These are phyloP conservation scores for Palaemon carinicauda DNA, from an alignment of 1,140 invertebrate genomes.

Conservation along the genomic window DNA sequence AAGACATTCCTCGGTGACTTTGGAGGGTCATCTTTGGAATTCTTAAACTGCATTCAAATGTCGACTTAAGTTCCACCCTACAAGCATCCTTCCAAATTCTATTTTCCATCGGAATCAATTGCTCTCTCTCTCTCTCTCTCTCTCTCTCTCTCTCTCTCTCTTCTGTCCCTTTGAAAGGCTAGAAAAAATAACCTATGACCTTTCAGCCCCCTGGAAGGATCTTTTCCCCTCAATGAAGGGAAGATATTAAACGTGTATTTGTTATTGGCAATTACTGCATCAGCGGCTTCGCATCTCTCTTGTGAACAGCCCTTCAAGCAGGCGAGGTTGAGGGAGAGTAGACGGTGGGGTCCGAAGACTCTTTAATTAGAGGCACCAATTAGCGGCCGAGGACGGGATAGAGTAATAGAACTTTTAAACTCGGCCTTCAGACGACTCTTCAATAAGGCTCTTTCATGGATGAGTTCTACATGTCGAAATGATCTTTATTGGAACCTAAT, in stretches of 20 bases:
- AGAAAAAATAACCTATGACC: no score
- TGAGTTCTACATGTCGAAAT: background rate
- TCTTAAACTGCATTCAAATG: background rate
- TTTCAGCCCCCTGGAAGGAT: no score
- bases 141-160: background rate
- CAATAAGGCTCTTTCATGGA: background rate
- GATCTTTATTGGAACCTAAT: slow-evolving; percentile 26
- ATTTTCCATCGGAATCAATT: background rate
- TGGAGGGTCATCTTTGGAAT: background rate
- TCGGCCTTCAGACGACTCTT: background rate
- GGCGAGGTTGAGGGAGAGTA: background rate
- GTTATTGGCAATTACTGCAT: slow-evolving; percentile 24
- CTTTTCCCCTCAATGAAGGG: background rate
- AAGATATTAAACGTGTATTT: background rate
- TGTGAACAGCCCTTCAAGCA: background rate
- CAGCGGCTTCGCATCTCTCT: background rate
- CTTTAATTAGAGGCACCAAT: slow-evolving; percentile 46
- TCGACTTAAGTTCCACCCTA: background rate
- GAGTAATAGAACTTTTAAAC: background rate
- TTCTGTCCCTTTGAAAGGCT: background rate
- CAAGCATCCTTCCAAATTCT: background rate
- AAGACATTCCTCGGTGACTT: background rate
- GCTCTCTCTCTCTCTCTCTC: background rate
- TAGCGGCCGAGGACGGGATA: background rate
- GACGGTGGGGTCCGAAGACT: background rate